phyloP scores from a whole-genome alignment of 2,113 vertebrate species.

The Athene noctua region DNA sequence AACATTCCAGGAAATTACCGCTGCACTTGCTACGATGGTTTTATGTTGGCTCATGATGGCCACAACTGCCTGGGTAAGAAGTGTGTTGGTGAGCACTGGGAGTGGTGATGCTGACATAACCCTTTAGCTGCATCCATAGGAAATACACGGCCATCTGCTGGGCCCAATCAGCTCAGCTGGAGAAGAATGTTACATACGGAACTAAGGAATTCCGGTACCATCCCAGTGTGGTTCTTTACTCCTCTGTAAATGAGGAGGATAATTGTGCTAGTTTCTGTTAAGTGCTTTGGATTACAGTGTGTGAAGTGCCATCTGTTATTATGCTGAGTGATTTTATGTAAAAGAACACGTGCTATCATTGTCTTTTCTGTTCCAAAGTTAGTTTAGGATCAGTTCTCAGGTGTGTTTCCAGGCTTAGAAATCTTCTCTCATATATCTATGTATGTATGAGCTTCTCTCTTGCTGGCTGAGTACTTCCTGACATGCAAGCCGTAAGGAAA shows the following conservation, averaged over 20 bases:
- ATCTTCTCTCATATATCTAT: not conserved
- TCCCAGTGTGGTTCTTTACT: not conserved
- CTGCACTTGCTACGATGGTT: conserved; percentile 95
- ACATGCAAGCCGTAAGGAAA: not conserved
- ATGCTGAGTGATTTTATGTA: not conserved
- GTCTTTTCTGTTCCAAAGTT: not conserved
- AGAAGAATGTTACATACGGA: not conserved
- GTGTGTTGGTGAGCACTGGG: not conserved
- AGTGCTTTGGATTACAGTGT: not conserved
- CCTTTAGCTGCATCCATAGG: not conserved
- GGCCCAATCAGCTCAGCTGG: not conserved
- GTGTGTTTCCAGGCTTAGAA: not conserved
- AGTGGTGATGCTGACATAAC: not conserved
- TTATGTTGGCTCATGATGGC: conserved; percentile 93
- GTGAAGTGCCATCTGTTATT: not conserved
- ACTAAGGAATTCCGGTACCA: not conserved
- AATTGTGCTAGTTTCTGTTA: not conserved
- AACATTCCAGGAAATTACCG: conserved; percentile 98
- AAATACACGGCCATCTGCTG: rapidly evolving
- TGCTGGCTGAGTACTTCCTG: not conserved
- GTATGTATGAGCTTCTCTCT: not conserved
- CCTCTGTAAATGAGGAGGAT: not conserved
- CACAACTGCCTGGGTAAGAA: conserved; percentile 97
- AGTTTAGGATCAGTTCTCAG: not conserved
- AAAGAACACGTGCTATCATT: not conserved